Evolutionary conservation across 2,888 invertebrate species (phyloP).

Genomic region (Harmothoe impar): DNA sequence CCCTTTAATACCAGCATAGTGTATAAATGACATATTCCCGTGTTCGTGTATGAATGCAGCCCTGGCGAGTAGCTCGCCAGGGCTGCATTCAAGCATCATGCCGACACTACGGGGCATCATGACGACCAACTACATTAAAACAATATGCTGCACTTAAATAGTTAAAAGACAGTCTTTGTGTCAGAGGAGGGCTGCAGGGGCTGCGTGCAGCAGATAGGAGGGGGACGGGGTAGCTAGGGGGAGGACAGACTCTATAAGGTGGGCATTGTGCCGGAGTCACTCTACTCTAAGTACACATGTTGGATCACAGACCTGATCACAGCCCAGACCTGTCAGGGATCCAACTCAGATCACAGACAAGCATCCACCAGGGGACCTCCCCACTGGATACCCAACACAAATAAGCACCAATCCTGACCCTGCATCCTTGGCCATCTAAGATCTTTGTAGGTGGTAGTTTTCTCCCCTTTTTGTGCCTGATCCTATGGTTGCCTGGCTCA

Average conservation of each 20-base stretch:
- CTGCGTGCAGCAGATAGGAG: not conserved
- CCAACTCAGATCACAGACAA: conserved; percentile 15
- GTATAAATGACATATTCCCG: too few relatives aligned
- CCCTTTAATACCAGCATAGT: too few relatives aligned
- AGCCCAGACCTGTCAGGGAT: conserved; percentile 1
- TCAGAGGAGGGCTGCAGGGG: not conserved
- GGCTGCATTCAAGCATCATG: too few relatives aligned
- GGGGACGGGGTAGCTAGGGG: not conserved
- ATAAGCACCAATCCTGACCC: not conserved
- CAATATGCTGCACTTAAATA: too few relatives aligned
- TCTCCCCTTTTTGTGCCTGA: too few relatives aligned
- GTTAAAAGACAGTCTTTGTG: not conserved
- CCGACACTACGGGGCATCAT: too few relatives aligned
- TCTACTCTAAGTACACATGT: not conserved
- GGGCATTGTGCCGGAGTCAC: not conserved
- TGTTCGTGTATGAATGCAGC: too few relatives aligned
- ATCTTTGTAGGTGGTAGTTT: not conserved
- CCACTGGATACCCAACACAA: not conserved
- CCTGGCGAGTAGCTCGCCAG: too few relatives aligned
- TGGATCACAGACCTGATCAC: not conserved
- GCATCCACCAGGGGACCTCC: not conserved
- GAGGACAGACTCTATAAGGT: not conserved
- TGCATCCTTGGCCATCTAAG: not conserved
- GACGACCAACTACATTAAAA: too few relatives aligned
- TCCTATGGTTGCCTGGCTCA: not conserved